Evolutionary conservation across 2,113 vertebrate species (phyloP), one percentile per base, ranked within the genome.

Genomic region (Stigmatopora argus): DNA sequence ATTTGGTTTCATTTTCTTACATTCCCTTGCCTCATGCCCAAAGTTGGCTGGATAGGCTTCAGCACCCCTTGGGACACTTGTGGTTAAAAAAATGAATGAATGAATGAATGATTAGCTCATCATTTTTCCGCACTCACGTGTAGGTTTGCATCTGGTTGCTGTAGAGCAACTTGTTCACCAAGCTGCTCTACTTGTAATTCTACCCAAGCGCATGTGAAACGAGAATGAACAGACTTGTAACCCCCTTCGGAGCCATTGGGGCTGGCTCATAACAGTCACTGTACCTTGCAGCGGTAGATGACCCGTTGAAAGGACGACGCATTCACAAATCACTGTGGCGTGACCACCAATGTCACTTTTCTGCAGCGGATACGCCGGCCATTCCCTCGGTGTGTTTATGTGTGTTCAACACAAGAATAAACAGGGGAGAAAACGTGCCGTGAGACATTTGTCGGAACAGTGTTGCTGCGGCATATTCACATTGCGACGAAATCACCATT

Each of bases 211-310:
- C 71, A 59, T 23, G 67, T 62, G 52, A 63, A 81, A 74, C 69
- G 71, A 78, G 71, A 80, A 47, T 62, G 75, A 77, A 70, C 65
- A 61, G 72, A 83, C 68, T 74, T 66, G 34, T 55, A 78, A 75
- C 72, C 72, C 78, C 68, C 58, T 64, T 23, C 14, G 61, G 53
- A 66, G 34, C 68, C 58, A 62, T 23, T 10, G 64, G 53, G 63
- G 18, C 45, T 70, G 13, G 47, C 51, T 77, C 64, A 58, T 60
- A 19, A 58, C 73, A 63, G 63, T 62, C 73, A 48, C 56, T 31
- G 9, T 58, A 69, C 70, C 75, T 78, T 55, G 62, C 51, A 72
- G 66, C 60, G n/a, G 62, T 41, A 62, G 57, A 64, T 49, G 66
- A 72, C 62, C 72, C 41, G 4, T 38, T 49, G 59, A 78, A 65